Evolutionary conservation across 2,113 vertebrate genomes (phyloP), one percentile per base, ranked within the genome.

Genomic region (Hoplias malabaricus): DNA sequence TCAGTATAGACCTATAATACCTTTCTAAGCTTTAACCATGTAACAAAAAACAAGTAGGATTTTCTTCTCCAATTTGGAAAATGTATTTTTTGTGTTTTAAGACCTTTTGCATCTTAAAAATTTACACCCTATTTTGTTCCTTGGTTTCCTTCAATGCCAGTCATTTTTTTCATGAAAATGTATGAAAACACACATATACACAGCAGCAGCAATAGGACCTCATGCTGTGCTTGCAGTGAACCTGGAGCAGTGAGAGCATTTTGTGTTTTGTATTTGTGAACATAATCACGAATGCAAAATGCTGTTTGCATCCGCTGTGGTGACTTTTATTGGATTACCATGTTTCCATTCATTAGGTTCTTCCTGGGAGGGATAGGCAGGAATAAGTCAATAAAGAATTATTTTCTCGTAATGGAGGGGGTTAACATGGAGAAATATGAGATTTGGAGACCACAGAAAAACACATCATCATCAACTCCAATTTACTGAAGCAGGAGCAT

Each of bases 211-310:
- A 56, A 77, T n/a, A n/a, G n/a, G 70, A 78, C 66, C 74, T 50
- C 63, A n/a, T 13, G 4, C 29, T 6, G 67, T 46, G 40, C 19
- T 66, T 54, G 27, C 73, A 71, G 48, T 38, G 21, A 31, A 9
- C 70, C 74, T 76, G 53, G 21, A 56, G 38, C 43, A 31, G 46
- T 56, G 69, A 46, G 29, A 74, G 75, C 73, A 74, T 83, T 83
- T 85, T 79, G 67, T 43, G 68, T 78, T 66, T 6, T 27, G 21
- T 80, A 66, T 36, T n/a, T 50, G 68, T 19, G 48, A 77, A 75
- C 78, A 80, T 65, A 80, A 50, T 83, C 68, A 56, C 25, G 42
- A 77, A 70, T 77, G 69, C 50, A 57, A 67, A 79, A 56, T 61
- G 23, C 19, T 46, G 74, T 68, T 70, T 74, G 43, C 50, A 34